Percentiles rank a stretch among this genome's conserved stretches.
Conservation (phyloP, 2,888 invertebrate genomes). For the Philereme transversata region DNA sequence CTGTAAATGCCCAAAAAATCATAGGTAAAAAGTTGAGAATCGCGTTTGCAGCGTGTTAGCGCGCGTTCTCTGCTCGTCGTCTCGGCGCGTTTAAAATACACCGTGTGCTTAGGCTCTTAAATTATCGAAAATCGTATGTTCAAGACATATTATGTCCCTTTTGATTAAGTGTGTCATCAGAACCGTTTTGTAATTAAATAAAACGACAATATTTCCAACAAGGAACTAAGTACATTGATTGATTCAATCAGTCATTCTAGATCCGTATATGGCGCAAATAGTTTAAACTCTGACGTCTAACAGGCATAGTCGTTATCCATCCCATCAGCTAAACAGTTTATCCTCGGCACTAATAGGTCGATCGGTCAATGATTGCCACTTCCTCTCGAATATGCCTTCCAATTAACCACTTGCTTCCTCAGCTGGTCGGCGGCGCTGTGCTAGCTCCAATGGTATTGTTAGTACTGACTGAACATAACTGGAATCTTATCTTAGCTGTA, state of each 20-base stretch:
- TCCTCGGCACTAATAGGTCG: slow-evolving; percentile 38
- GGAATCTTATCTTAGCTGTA: slow-evolving; percentile 13
- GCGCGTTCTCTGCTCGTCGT: too few relatives aligned
- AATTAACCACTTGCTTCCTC: slow-evolving; percentile 33
- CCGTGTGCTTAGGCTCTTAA: too few relatives aligned
- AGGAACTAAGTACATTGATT: neutral
- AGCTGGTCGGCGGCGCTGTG: slow-evolving; percentile 20
- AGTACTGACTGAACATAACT: slow-evolving; percentile 13
- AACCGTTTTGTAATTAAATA: too few relatives aligned
- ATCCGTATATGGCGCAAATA: slow-evolving; percentile 16
- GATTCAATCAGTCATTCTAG: neutral
- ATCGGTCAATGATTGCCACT: slow-evolving; percentile 42
- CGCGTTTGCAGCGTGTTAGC: too few relatives aligned
- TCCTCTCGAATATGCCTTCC: slow-evolving; percentile 37
- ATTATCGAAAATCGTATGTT: too few relatives aligned
- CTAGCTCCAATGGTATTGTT: slow-evolving; percentile 32
- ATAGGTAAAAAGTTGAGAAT: too few relatives aligned
- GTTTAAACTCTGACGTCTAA: slow-evolving; percentile 18
- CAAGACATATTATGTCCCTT: too few relatives aligned
- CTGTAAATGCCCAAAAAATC: too few relatives aligned
- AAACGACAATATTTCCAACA: too few relatives aligned
- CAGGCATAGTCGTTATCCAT: slow-evolving; percentile 7
- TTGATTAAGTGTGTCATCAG: too few relatives aligned
- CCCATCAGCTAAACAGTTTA: slow-evolving; percentile 31
- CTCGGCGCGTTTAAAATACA: too few relatives aligned